These are phyloP conservation scores for Rafetus swinhoei DNA, from an alignment of 2,113 vertebrate species.

Conservation along the genomic window DNA sequence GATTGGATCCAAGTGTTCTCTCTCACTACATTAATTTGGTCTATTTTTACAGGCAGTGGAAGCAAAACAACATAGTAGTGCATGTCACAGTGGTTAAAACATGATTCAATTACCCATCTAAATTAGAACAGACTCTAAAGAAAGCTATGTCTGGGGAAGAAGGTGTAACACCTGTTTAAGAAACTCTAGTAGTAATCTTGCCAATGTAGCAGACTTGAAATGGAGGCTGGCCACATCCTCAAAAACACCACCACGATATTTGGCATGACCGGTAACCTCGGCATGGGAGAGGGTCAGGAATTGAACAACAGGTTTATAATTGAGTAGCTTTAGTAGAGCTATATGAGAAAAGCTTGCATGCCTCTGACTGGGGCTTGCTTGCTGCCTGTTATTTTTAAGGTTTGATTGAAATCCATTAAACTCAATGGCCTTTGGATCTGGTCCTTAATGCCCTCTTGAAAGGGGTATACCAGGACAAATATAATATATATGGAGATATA, in stretches of 20 bases:
- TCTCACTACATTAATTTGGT: background rate
- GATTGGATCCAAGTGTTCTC: background rate
- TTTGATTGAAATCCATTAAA: background rate
- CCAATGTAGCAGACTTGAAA: background rate
- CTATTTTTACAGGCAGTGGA: background rate
- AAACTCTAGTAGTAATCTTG: background rate
- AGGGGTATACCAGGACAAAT: background rate
- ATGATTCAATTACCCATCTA: background rate
- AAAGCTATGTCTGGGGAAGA: conserved; percentile 14
- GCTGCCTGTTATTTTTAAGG: background rate
- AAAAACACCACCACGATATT: background rate
- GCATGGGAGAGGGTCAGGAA: background rate
- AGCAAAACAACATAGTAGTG: background rate
- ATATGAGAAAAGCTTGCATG: background rate
- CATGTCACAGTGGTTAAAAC: conserved; percentile 2
- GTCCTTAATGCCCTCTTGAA: background rate
- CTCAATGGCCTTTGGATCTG: background rate
- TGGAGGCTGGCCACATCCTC: background rate
- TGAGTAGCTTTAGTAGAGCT: background rate
- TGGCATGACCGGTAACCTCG: background rate
- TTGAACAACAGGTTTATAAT: background rate
- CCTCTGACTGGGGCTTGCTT: background rate
- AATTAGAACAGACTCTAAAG: conserved; percentile 32
- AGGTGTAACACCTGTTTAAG: background rate
- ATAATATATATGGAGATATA: too few species aligned